Percentiles rank a stretch among this genome's conserved stretches.
Evolutionary conservation across 1,140 invertebrate species (phyloP).

Genomic region (Prorops nasuta): DNA sequence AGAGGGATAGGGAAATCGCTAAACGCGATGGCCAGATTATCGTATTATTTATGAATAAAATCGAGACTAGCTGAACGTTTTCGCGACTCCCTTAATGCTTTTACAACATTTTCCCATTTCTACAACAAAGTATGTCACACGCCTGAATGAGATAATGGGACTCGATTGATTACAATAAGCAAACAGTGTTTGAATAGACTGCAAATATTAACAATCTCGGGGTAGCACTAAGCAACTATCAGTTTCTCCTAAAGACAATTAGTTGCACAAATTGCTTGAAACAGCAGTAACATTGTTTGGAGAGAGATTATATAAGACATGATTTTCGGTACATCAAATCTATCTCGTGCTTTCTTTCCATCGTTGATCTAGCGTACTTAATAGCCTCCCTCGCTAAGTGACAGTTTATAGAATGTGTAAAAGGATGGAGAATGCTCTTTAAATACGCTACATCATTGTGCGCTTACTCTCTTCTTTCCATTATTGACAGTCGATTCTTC

Average conservation of each 20-base stretch:
- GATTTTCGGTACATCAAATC: constrained; percentile 23
- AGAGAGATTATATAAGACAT: constrained; percentile 27
- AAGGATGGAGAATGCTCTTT: constrained; percentile 25
- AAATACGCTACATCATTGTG: constrained; percentile 27
- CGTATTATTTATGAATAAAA: constrained; percentile 31
- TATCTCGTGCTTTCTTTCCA: constrained; percentile 25
- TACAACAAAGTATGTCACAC: constrained; percentile 10
- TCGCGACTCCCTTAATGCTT: constrained; percentile 28
- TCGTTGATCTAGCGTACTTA: constrained; percentile 22
- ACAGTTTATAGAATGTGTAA: constrained; percentile 28
- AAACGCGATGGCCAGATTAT: no score
- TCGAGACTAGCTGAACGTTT: constrained; percentile 17
- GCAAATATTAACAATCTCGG: constrained; percentile 35
- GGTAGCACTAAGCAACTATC: constrained; percentile 24
- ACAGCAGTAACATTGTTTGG: constrained; percentile 22
- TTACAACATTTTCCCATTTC: constrained; percentile 22
- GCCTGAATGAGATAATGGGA: constrained; percentile 27
- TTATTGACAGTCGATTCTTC: no score
- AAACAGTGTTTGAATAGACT: constrained; percentile 27
- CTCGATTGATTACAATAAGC: constrained; percentile 22
- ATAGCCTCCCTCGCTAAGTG: constrained; percentile 18
- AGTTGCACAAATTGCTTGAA: constrained; percentile 36
- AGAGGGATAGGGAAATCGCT: no score
- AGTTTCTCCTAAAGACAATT: constrained; percentile 23
- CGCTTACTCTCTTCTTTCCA: constrained; percentile 27